Conservation (phyloP, 2,797 vertebrate genomes). For the Poeciliopsis infans region DNA sequence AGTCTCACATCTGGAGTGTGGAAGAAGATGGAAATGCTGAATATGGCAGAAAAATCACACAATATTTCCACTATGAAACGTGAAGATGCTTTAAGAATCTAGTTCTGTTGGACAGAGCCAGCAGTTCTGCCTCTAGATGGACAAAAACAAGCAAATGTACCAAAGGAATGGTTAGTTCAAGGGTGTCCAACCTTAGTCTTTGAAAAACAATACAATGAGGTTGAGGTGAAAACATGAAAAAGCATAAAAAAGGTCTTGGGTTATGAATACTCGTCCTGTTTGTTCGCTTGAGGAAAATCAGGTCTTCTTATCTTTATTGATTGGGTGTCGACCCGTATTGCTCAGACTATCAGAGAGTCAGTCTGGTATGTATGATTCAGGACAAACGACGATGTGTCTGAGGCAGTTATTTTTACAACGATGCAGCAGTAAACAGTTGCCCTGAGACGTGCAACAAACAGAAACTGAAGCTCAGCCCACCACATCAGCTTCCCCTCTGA, state of each 20-base stretch:
- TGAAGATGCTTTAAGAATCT: too few relatives aligned
- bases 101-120: too few relatives aligned
- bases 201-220: neutral
- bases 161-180: too few relatives aligned
- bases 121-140: neutral
- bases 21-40: too few relatives aligned
- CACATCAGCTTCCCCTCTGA: constrained; percentile 4
- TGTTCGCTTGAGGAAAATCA: constrained; percentile 24
- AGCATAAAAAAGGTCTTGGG: neutral
- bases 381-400: neutral
- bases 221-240: neutral
- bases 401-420: neutral
- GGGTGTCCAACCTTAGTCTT: neutral
- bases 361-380: constrained; percentile 5
- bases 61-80: too few relatives aligned
- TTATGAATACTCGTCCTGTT: neutral
- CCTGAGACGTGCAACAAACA: accelerated
- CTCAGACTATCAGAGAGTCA: constrained; percentile 32
- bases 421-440: constrained; percentile 12
- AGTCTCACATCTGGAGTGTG: neutral
- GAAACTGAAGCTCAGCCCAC: neutral
- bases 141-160: too few relatives aligned
- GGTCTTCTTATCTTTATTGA: constrained; percentile 55
- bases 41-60: too few relatives aligned
- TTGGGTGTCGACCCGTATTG: constrained; percentile 35